Conservation (phyloP, 2,113 vertebrate species). For the Pollimyrus isidori region DNA sequence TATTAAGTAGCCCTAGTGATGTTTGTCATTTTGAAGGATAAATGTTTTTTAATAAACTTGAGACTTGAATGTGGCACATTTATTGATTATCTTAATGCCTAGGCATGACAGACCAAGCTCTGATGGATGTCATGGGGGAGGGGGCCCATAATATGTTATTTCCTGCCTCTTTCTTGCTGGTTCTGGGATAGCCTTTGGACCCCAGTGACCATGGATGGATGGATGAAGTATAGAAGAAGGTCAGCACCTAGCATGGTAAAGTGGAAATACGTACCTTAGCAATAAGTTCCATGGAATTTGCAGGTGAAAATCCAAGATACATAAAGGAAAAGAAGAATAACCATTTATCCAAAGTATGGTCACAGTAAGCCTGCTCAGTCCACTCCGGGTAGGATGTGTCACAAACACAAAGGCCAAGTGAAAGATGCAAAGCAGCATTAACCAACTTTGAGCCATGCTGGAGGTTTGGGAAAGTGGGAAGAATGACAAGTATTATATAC, state of each 20-base stretch:
- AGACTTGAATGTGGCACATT: neutral
- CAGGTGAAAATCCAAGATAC: neutral
- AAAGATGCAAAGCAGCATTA: neutral
- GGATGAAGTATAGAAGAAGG: neutral
- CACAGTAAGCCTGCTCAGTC: neutral
- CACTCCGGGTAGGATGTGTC: neutral
- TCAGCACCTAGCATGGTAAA: neutral
- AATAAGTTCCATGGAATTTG: neutral
- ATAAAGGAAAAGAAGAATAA: neutral
- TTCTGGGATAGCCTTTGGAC: neutral
- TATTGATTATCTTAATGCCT: neutral
- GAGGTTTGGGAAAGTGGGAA: neutral
- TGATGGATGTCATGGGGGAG: neutral
- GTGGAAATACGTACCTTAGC: neutral
- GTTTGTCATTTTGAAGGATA: neutral
- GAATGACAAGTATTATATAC: neutral
- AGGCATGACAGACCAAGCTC: neutral
- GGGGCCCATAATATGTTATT: neutral
- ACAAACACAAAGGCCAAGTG: neutral
- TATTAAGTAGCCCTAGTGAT: neutral
- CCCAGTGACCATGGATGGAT: neutral
- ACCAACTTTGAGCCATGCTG: neutral
- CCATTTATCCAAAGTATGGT: neutral
- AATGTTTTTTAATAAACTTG: neutral
- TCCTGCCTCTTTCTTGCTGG: neutral